Evolutionary conservation across 1,140 invertebrate species (phyloP).

Genomic region (Aphaenogaster ashmeadi): DNA sequence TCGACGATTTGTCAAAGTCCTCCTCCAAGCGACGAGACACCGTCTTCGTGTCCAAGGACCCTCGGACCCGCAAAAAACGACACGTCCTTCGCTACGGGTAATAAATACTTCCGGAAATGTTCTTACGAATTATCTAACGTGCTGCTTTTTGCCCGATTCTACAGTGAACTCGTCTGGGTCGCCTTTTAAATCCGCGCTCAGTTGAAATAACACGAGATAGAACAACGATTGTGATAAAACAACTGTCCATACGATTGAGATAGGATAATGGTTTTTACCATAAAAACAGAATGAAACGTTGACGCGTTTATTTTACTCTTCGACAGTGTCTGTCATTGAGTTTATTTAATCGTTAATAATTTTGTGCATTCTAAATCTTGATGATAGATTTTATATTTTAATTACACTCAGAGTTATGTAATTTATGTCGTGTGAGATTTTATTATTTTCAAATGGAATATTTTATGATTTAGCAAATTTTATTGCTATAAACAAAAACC

Average conservation of each 20-base stretch:
- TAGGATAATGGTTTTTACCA: not conserved
- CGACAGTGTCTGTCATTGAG: not conserved
- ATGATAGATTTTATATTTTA: not conserved
- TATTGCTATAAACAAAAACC: not conserved
- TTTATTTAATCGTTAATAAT: not conserved
- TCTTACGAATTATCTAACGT: slow-evolving; percentile 58
- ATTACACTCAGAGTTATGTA: not conserved
- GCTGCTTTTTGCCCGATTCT: slow-evolving; percentile 28
- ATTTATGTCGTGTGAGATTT: not conserved
- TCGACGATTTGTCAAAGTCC: slow-evolving; percentile 83
- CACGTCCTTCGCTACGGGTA: slow-evolving; percentile 9
- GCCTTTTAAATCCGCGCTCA: not conserved
- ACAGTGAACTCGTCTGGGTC: not conserved
- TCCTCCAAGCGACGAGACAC: slow-evolving; percentile 56
- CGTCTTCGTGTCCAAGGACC: slow-evolving; percentile 56
- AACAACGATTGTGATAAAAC: not conserved
- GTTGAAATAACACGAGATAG: not conserved
- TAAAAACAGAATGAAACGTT: not conserved
- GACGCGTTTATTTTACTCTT: not conserved
- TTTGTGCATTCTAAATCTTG: not conserved
- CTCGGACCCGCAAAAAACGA: slow-evolving; percentile 55
- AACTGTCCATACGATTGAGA: not conserved
- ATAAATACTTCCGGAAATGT: slow-evolving; percentile 59
- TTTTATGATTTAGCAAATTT: not conserved
- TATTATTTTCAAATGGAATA: not conserved